phyloP scores from a whole-genome alignment of 2,797 vertebrate genomes.

The Sebastes goodei region DNA sequence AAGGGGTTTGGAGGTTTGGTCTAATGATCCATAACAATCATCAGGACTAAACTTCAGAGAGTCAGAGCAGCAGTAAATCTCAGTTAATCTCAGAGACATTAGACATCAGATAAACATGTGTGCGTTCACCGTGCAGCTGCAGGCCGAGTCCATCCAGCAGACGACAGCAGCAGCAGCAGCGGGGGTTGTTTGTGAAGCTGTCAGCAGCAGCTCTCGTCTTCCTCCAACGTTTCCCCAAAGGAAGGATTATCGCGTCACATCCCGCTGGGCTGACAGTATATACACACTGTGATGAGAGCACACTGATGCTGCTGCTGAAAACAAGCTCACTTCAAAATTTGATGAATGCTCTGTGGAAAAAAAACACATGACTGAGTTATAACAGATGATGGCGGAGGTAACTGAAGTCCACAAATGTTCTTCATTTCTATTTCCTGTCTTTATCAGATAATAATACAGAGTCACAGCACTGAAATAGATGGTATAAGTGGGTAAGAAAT shows the following conservation, averaged over 20 bases:
- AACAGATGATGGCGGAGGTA: background rate
- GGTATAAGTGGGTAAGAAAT: too few relatives aligned
- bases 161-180: slow-evolving; percentile 6
- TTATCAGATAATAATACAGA: too few relatives aligned
- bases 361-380: background rate
- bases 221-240: slow-evolving; percentile 11
- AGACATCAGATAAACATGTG: background rate
- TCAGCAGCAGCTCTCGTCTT: background rate
- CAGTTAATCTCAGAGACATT: background rate
- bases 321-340: background rate
- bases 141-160: background rate
- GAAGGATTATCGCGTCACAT: slow-evolving; percentile 1
- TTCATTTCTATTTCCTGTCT: background rate
- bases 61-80: background rate
- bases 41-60: background rate
- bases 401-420: background rate
- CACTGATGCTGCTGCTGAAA: background rate
- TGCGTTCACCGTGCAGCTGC: background rate
- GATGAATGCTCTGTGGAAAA: background rate
- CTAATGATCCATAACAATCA: background rate
- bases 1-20: background rate
- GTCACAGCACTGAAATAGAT: too few relatives aligned
- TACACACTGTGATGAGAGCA: background rate
- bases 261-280: slow-evolving; percentile 1
- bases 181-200: slow-evolving; percentile 33